Evolutionary conservation across 2,797 vertebrate species (phyloP).

Genomic region (Myotis planiceps): DNA sequence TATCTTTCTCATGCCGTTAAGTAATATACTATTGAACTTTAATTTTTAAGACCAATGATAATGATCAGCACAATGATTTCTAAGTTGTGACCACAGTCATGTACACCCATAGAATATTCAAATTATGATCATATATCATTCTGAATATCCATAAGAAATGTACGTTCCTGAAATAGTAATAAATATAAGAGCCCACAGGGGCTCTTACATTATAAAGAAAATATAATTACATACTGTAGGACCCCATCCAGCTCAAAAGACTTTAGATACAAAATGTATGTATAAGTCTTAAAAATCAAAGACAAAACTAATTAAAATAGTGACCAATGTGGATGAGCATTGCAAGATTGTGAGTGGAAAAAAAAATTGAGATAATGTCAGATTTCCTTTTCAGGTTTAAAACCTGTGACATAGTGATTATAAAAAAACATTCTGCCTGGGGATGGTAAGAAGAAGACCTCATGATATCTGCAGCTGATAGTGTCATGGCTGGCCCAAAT

Average conservation of each 20-base stretch:
- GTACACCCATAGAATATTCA: neutral
- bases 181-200: neutral
- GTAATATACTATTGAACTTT: neutral
- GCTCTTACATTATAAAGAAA: neutral
- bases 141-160: neutral
- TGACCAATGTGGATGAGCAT: neutral
- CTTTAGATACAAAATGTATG: slow-evolving; percentile 4
- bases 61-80: slow-evolving; percentile 4
- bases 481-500: neutral
- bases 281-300: neutral
- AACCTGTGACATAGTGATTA: neutral
- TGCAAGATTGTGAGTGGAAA: neutral
- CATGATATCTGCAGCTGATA: neutral
- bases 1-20: neutral
- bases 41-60: neutral
- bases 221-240: neutral
- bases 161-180: neutral
- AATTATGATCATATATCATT: neutral
- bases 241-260: neutral
- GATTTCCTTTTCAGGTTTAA: slow-evolving; percentile 21
- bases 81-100: neutral
- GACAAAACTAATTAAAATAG: neutral
- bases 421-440: neutral
- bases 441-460: neutral
- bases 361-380: neutral